Evolutionary conservation across 1,140 invertebrate genomes (phyloP), one percentile per base, ranked within the genome.

Genomic region (Tetragonula clypearis): DNA sequence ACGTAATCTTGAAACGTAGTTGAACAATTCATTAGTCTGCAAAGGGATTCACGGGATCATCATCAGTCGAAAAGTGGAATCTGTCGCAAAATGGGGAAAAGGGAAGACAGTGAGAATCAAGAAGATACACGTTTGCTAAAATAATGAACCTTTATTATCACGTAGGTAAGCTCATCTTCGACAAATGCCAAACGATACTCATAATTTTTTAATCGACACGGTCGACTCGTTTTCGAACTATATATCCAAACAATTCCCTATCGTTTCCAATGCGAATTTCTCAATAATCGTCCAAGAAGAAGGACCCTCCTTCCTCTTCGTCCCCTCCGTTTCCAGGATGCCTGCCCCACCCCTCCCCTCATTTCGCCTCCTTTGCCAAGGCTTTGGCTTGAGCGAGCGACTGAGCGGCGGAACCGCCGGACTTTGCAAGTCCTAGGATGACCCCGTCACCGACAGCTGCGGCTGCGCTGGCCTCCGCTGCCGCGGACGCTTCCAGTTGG

Each of bases 121-220:
- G 11, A 56, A 74, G 55, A 55, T 53, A 30, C 9, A 56, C 55
- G 53, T 66, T 60, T 79, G 77, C 62, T 79, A 79, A 77, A 79
- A 66, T 41, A 79, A 21, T 81, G 53, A 35, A 49, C 19, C 41
- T 81, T 81, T 81, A 81, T 81, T 81, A 68, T 68, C 55, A 81
- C 68, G 55, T 81, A 35, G 49, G n/a, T 56, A 73, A 81, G n/a
- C 8, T 66, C 77, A 26, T n/a, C 21, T 66, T 66, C 56, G 69
- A 72, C 79, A 81, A 81, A 81, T 49, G 26, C 26, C 79, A 81
- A 81, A 30, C 53, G 26, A 21, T 62, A 35, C 21, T 35, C 1
- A 60, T 74, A 81, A 26, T 49, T 62, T 74, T 74, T n/a, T 30
- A 80, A 49, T 80, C 49, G 15, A 55, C 30, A 41, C 55, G 8